These are phyloP conservation scores for Crepidodera aurea DNA, from an alignment of 2,888 invertebrate genomes.

Conservation along the genomic window DNA sequence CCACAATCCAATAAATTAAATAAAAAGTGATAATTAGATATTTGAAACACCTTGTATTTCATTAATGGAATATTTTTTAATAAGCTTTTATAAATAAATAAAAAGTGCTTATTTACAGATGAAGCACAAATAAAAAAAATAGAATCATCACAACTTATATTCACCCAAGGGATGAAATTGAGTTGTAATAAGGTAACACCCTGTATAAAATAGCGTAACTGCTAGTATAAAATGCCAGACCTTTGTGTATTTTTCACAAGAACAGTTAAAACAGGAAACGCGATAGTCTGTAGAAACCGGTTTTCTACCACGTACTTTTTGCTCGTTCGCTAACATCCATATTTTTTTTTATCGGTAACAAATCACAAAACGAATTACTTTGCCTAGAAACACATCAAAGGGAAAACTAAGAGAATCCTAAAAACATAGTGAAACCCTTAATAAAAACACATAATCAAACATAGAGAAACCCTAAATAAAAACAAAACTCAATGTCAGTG, in stretches of 20 bases:
- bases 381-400: conserved; percentile 2
- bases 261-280: conserved; percentile 33
- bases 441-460: background rate
- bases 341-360: conserved; percentile 14
- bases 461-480: too few species aligned
- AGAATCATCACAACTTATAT: too few species aligned
- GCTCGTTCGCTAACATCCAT: conserved; percentile 18
- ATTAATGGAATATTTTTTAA: too few species aligned
- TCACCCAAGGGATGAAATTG: conserved; percentile 1
- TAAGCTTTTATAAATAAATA: too few species aligned
- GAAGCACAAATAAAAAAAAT: too few species aligned
- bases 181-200: background rate
- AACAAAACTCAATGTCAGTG: too few species aligned
- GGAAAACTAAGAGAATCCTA: conserved; percentile 7
- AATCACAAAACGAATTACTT: conserved; percentile 15
- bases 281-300: conserved; percentile 32
- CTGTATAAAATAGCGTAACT: conserved; percentile 16
- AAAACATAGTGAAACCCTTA: conserved; percentile 5
- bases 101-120: too few species aligned
- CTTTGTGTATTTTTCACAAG: conserved; percentile 28
- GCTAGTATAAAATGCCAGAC: conserved; percentile 18
- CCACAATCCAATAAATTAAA: too few species aligned
- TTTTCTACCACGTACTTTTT: conserved; percentile 28
- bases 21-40: too few species aligned
- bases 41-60: too few species aligned